Evolutionary conservation across 2,888 invertebrate genomes (phyloP), one percentile per base, ranked within the genome.

Genomic region (Macrophya annulata): DNA sequence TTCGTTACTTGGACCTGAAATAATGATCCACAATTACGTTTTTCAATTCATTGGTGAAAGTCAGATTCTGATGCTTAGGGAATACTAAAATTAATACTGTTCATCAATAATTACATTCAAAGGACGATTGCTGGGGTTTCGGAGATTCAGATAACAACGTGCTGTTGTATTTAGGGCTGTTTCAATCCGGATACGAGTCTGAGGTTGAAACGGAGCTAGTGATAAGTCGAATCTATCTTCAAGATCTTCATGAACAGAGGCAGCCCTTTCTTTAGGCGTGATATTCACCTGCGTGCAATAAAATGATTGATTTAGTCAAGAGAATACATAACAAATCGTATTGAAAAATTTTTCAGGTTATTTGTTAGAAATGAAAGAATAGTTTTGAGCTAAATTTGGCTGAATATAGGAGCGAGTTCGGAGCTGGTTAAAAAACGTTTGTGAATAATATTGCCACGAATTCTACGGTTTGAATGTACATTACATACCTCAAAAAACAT

Each of bases 1-100:
- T 94, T 95, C 68, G 92, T 94, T 31, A 95, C 91, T 84, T 91
- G 92, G 77, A 95, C 93, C 96, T 96, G 87, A 85, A 91, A 90
- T 84, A 5, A 77, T 77, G 1, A 77, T 77, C 15, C 5, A 4
- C n/a, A 77, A 77, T 77, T 77, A 2, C 31, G 17, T 12, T 74
- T 21, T 8, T 0, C n/a, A 1, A 71, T 43, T 71, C 21, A 45
- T 21, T n/a, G 21, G 12, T 84, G 74, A 62, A 77, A 85, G 48
- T 83, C 40, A 48, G 68, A 10, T 45, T 84, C 82, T 72, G 62
- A 76, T 6, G 31, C 77, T 17, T 45, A n/a, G 4, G 1, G 1
- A 31, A 31, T 31, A 74, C 62, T 0, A 40, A 15, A 40, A 62
- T n/a, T 48, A 0, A 72, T 31, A 76, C 40, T 21, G 85, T 59